Evolutionary conservation across 2,888 invertebrate species (phyloP), one percentile per base, ranked within the genome.

Genomic region (Meghimatium bilineatum): DNA sequence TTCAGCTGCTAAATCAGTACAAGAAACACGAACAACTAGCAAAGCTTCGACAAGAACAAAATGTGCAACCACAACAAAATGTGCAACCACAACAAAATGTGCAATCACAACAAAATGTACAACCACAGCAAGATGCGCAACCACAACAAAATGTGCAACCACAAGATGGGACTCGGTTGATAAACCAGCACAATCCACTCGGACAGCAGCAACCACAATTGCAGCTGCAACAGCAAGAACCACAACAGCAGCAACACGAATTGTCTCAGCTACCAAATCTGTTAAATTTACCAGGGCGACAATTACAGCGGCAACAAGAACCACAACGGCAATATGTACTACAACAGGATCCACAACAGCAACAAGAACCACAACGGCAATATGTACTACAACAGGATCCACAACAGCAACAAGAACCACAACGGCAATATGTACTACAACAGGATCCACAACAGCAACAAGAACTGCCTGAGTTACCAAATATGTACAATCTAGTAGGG

Each of bases 321-420:
- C 74, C 20, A 74, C 74, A 74, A 14, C 23, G 17, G 17, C 74
- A 5, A 44, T n/a, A n/a, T n/a, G n/a, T n/a, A n/a, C n/a, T n/a
- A n/a, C 44, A 44, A 44, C 44, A 44, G 12, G 6, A 5, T 8
- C 44, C 12, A 12, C 44, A 44, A 12, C 44, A 44, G 44, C 44
- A 44, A 23, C 56, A 56, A 56, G 20, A 56, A 56, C 17, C 38
- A 6, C 38, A 20, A 38, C 5, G 23, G 23, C 5, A 12, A 56
- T 23, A 56, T 34, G 34, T 0, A 44, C 72, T 26, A 44, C 75
- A 52, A 17, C 75, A 75, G 32, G 32, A 72, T 29, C 49, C 26
- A 49, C n/a, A 74, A 29, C 29, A 44, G n/a, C 38, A n/a, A 49
- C 74, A 49, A 38, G n/a, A n/a, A n/a, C 72, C 29, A 72, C 72